A percentile compares a stretch with the other conserved stretches of the same genome.
Evolutionary conservation across 2,888 invertebrate species (phyloP).

Genomic region (Synergus umbraculus): DNA sequence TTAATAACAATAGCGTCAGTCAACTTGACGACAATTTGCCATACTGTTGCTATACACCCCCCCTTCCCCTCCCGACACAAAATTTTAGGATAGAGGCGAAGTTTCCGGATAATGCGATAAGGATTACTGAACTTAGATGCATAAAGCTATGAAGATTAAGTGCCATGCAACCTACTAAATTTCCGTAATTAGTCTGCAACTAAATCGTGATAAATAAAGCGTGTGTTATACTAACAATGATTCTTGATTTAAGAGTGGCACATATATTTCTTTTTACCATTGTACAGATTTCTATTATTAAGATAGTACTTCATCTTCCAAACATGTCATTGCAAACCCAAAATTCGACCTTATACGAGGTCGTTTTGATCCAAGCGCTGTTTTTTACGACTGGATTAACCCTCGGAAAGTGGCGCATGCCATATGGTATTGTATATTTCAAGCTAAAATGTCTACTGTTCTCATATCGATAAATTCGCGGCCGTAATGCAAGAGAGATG

Average conservation of each 20-base stretch:
- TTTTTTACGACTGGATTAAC: not conserved
- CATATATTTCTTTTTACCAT: not conserved
- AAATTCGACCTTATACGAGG: not conserved
- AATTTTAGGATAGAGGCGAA: not conserved
- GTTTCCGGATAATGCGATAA: conserved; percentile 37
- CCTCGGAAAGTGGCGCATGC: not conserved
- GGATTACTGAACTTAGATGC: conserved; percentile 33
- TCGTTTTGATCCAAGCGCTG: not conserved
- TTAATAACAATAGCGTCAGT: conserved; percentile 31
- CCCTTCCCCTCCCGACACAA: not conserved
- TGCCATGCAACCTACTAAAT: conserved; percentile 14
- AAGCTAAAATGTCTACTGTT: conserved; percentile 14
- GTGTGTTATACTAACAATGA: no score
- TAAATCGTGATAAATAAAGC: not conserved
- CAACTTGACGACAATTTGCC: conserved; percentile 24
- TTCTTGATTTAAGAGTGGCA: no score
- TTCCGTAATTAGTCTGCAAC: conserved; percentile 18
- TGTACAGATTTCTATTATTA: not conserved
- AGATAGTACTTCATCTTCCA: not conserved
- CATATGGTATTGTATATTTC: not conserved
- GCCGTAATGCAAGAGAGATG: conserved; percentile 29
- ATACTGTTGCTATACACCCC: not conserved
- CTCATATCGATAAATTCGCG: conserved; percentile 39
- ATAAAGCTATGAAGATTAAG: conserved; percentile 36
- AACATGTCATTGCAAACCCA: not conserved